Base-by-base conservation (phyloP, 2,888 invertebrate species). In the Plagodis dolabraria region DNA sequence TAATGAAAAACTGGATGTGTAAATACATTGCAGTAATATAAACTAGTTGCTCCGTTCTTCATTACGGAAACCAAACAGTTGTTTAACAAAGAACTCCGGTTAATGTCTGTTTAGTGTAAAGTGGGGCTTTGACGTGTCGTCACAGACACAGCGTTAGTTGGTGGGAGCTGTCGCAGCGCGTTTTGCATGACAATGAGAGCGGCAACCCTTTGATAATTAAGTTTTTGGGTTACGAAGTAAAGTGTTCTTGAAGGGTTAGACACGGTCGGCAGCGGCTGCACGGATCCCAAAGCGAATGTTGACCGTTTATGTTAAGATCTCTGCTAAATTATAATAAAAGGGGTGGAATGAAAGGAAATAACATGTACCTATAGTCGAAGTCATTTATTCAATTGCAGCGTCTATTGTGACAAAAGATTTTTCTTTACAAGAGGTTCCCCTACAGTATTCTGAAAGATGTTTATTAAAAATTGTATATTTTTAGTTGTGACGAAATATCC, bases 181-280 rank as follows among this genome's bases (percentile, higher is more conserved):
- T 49, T 63, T 63, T 53, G 54, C 63, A 66, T 61, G 12, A 59
- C 57, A 64, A 64, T 55, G 45, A 46, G 57, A 1, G 56, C 53
- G 52, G 57, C 58, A 49, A 51, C 52, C 60, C 61, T 65, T 56
- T 53, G 47, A 49, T 61, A 53, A 63, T 65, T 61, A 56, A 63
- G 52, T 58, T 53, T 57, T 45, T 57, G 36, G 33, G 51, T 33
- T 33, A 36, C 8, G n/a, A 10, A 47, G 57, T 47, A 47, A 57
- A 52, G 36, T 48, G 57, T 51, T 44, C 46, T 43, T 52, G 43
- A 12, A 57, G 57, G 47, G 52, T 57, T 43, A 33, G 47, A 51
- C 56, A 12, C 12, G 42, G 35, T 12, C 47, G 45, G 45, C 22
- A 7, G 5, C 22, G 45, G 22, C 8, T 7, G 45, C 7, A 9